phyloP scores from a whole-genome alignment of 1,140 invertebrate species.

The Heliconius hewitsoni region DNA sequence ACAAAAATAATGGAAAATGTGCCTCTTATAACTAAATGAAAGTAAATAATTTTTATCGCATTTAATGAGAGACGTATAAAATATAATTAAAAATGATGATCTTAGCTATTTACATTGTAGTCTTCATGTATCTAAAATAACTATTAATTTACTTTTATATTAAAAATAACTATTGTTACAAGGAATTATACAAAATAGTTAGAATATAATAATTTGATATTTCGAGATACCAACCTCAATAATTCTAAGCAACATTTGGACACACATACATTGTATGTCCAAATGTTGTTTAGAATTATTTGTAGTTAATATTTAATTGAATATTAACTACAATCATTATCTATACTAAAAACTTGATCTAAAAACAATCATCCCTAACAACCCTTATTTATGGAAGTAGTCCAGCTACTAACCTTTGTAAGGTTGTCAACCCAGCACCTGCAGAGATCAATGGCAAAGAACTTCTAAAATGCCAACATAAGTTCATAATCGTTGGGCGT shows the following conservation, averaged over 20 bases:
- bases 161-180: no score
- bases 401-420: slow-evolving; percentile 27
- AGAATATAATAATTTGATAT: no score
- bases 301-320: no score
- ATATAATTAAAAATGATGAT: neutral
- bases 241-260: no score
- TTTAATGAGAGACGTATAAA: neutral
- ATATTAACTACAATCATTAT: no score
- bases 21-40: neutral
- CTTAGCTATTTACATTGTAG: no score
- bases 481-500: slow-evolving; percentile 31
- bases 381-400: slow-evolving; percentile 7
- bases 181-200: no score
- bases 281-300: no score
- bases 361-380: neutral
- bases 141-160: no score
- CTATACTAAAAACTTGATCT: neutral
- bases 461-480: slow-evolving; percentile 39
- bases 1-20: neutral
- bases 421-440: slow-evolving; percentile 32
- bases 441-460: slow-evolving; percentile 34
- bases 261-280: no score
- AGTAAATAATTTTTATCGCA: neutral
- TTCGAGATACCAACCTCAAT: no score
- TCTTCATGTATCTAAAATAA: no score